A percentile compares a stretch with the other conserved stretches of the same genome.
These are phyloP conservation scores for Diabrotica undecimpunctata DNA, from an alignment of 1,140 invertebrate species.

Conservation along the genomic window DNA sequence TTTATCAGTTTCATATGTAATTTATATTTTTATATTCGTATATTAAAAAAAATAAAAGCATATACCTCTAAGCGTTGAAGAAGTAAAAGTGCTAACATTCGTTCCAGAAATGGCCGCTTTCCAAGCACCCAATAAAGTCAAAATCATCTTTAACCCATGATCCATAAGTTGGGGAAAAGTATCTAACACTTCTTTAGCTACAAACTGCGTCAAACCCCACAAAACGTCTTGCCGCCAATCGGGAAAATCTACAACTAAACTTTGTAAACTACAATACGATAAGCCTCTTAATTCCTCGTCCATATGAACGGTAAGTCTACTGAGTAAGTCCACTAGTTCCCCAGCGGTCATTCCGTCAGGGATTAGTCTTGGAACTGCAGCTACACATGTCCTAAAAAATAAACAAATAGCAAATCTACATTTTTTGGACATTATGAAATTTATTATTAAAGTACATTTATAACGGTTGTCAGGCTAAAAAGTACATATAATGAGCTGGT, in stretches of 20 bases:
- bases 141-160: conserved; percentile 87
- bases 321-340: conserved; percentile 90
- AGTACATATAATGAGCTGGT: too few species aligned
- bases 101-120: conserved; percentile 66
- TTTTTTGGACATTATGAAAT: background rate
- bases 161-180: conserved; percentile 82
- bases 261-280: conserved; percentile 95
- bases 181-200: conserved; percentile 88
- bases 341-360: conserved; percentile 93
- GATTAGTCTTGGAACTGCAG: conserved; percentile 94
- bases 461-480: too few species aligned
- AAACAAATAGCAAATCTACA: background rate
- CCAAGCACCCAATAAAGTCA: conserved; percentile 92
- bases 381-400: conserved; percentile 90
- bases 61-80: background rate
- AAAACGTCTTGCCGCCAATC: conserved; percentile 97
- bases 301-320: conserved; percentile 88
- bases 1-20: too few species aligned
- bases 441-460: too few species aligned
- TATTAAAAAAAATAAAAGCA: background rate
- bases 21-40: too few species aligned
- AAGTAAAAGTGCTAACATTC: background rate
- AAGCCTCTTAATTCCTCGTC: conserved; percentile 85
- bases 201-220: conserved; percentile 90
- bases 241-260: conserved; percentile 91